Evolutionary conservation across 1,140 invertebrate genomes (phyloP).

Genomic region (Euura saliciscinereae): DNA sequence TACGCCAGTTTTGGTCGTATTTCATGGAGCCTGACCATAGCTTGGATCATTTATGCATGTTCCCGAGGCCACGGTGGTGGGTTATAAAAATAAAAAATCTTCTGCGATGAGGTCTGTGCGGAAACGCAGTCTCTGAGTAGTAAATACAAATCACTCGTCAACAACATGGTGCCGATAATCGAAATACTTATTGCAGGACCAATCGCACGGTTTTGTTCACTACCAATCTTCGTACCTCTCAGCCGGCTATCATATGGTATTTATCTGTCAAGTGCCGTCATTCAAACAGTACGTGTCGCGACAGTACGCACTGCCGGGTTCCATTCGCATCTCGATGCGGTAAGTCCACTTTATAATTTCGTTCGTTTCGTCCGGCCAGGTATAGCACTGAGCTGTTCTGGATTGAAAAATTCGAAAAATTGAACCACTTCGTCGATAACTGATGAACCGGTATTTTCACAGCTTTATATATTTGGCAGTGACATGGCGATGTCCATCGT

Average conservation of each 20-base stretch:
- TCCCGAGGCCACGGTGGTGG: constrained; percentile 36
- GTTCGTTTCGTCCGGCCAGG: too few relatives aligned
- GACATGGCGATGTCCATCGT: constrained; percentile 23
- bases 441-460: constrained; percentile 9
- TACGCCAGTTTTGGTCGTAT: constrained; percentile 48
- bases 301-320: constrained; percentile 15
- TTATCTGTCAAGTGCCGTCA: constrained; percentile 61
- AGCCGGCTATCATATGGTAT: constrained; percentile 64
- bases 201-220: constrained; percentile 62
- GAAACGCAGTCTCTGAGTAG: too few relatives aligned
- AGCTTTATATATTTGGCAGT: constrained; percentile 22
- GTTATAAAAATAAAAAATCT: neutral
- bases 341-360: constrained; percentile 13
- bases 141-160: too few relatives aligned
- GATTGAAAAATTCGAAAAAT: too few relatives aligned
- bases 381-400: too few relatives aligned
- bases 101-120: too few relatives aligned
- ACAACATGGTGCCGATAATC: neutral
- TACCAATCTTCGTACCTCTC: constrained; percentile 60
- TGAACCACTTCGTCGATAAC: too few relatives aligned
- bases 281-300: constrained; percentile 21
- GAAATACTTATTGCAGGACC: constrained; percentile 45
- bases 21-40: constrained; percentile 51
- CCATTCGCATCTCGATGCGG: constrained; percentile 14
- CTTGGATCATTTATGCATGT: constrained; percentile 60